A percentile compares a stretch with the other conserved stretches of the same genome.
phyloP scores from a whole-genome alignment of 1,140 invertebrate genomes.

The Matsumurasca onukii region DNA sequence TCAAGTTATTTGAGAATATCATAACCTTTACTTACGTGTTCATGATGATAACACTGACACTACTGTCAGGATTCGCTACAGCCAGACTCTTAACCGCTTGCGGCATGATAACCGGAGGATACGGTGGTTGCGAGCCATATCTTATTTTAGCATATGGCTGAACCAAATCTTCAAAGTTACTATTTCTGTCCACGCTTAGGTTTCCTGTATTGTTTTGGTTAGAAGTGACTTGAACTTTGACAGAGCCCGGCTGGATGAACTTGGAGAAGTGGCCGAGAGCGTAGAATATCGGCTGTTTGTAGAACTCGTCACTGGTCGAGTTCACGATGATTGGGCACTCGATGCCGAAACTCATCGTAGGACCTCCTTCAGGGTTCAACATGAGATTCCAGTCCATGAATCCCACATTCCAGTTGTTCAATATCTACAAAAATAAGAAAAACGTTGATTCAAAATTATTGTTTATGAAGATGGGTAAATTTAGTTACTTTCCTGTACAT shows the following conservation, averaged over 20 bases:
- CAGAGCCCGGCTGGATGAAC: constrained; percentile 67
- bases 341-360: constrained; percentile 80
- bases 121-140: neutral
- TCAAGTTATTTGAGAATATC: too few relatives aligned
- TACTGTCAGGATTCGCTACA: constrained; percentile 22
- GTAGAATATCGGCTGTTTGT: constrained; percentile 90
- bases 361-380: constrained; percentile 74
- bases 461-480: too few relatives aligned
- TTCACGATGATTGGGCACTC: constrained; percentile 80
- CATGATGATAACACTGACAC: constrained; percentile 1
- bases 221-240: constrained; percentile 46
- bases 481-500: neutral
- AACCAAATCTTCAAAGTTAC: neutral
- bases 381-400: constrained; percentile 92
- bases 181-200: neutral
- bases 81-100: neutral
- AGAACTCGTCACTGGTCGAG: constrained; percentile 65
- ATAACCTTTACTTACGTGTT: constrained; percentile 31
- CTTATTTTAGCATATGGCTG: neutral
- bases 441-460: too few relatives aligned
- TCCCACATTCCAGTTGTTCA: constrained; percentile 67
- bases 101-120: neutral
- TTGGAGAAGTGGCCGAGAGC: constrained; percentile 84
- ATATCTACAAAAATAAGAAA: constrained; percentile 55
- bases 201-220: constrained; percentile 1